Percentiles rank a stretch among this genome's conserved stretches.
These are phyloP conservation scores for Pteruthius melanotis DNA, from an alignment of 2,113 vertebrate species.

Conservation along the genomic window DNA sequence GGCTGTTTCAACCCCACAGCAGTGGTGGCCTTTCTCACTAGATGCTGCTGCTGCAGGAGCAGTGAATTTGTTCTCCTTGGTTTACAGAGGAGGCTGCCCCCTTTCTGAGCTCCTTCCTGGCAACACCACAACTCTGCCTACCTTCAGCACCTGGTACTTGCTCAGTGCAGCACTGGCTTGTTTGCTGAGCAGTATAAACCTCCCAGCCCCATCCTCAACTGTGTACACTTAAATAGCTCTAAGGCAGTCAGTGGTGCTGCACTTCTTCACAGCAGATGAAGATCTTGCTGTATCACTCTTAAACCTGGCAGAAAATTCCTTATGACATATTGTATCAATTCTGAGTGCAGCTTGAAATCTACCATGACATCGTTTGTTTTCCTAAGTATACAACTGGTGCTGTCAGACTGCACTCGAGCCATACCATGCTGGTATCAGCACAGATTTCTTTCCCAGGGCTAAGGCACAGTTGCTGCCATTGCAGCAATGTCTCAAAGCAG, in stretches of 20 bases:
- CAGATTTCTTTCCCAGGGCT: constrained; percentile 5
- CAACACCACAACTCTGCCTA: neutral
- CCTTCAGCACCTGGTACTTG: fast-evolving
- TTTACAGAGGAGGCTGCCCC: neutral
- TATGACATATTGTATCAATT: constrained; percentile 10
- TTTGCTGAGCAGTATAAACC: neutral
- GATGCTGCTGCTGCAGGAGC: neutral
- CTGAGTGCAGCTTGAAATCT: neutral
- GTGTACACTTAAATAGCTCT: neutral
- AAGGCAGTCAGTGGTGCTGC: neutral
- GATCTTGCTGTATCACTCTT: neutral
- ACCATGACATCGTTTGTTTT: neutral
- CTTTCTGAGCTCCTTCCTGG: neutral
- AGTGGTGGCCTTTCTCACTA: neutral
- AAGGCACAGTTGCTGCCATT: neutral
- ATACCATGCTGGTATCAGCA: neutral
- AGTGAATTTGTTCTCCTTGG: neutral
- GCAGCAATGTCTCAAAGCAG: neutral
- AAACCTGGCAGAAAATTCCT: constrained; percentile 22
- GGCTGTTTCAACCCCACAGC: neutral
- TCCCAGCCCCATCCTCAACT: neutral
- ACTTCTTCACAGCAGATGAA: neutral
- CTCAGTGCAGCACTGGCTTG: neutral
- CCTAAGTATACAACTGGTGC: neutral
- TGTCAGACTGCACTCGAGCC: neutral